Evolutionary conservation across 2,113 vertebrate species (phyloP).

Genomic region (Irena cyanogastra): DNA sequence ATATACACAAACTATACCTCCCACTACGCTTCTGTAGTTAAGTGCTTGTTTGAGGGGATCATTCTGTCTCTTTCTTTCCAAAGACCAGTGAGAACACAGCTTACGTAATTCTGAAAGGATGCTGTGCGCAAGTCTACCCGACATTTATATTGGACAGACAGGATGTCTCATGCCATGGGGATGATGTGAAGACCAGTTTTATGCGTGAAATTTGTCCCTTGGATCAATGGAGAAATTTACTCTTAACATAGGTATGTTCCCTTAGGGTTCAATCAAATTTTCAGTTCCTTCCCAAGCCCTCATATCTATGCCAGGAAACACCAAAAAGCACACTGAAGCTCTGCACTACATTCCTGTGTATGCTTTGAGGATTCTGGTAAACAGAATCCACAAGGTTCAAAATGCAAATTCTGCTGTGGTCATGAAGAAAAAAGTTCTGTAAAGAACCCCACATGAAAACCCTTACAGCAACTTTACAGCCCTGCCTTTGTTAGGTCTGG

Average conservation of each 20-base stretch:
- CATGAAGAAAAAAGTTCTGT: neutral
- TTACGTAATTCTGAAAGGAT: neutral
- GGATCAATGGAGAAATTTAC: neutral
- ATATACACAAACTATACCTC: neutral
- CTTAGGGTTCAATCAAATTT: neutral
- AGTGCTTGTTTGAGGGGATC: neutral
- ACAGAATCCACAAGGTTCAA: neutral
- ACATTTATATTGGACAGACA: neutral
- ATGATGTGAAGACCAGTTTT: neutral
- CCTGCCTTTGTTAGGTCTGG: neutral
- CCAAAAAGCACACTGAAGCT: fast-evolving
- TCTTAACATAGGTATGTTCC: neutral
- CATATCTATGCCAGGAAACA: neutral
- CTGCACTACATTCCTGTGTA: neutral
- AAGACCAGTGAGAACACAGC: neutral
- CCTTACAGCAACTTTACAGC: neutral
- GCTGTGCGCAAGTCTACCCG: neutral
- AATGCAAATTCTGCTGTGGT: neutral
- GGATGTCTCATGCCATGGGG: neutral
- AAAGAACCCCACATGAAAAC: fast-evolving
- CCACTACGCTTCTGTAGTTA: neutral
- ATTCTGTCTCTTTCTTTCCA: neutral
- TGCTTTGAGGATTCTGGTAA: neutral
- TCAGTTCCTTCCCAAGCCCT: neutral
- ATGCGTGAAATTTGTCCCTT: neutral